phyloP scores from a whole-genome alignment of 92 coral and sea anemone genomes.

The Nematostella vectensis region DNA sequence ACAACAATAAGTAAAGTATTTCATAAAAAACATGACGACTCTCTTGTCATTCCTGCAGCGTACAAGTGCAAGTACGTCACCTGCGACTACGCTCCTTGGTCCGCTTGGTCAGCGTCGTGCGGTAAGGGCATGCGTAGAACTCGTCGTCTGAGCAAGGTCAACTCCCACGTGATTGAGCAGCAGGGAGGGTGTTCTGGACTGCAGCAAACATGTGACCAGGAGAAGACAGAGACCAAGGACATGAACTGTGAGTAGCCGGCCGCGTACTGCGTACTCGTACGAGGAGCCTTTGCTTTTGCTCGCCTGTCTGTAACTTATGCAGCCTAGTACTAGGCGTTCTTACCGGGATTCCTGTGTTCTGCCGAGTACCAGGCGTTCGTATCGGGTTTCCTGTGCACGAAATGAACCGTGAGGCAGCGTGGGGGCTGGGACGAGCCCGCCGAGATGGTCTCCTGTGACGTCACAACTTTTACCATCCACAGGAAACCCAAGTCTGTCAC shows the following conservation, averaged over 20 bases:
- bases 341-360: no score
- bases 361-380: no score
- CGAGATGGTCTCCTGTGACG: no score
- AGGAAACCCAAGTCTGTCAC: no score
- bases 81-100: slow-evolving; percentile 64
- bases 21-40: no score
- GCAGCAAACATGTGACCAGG: slow-evolving; percentile 46
- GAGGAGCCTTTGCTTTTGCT: neutral
- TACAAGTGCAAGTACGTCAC: slow-evolving; percentile 55
- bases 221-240: slow-evolving; percentile 35
- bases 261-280: neutral
- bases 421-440: no score
- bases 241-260: slow-evolving; percentile 33
- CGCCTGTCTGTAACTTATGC: no score
- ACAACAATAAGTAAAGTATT: no score
- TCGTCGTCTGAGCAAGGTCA: slow-evolving; percentile 34
- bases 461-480: no score
- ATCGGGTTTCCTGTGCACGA: no score
- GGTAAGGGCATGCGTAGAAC: slow-evolving; percentile 50
- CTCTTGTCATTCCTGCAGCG: slow-evolving; percentile 13
- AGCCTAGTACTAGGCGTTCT: no score
- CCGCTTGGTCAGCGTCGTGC: slow-evolving; percentile 59
- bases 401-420: no score
- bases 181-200: slow-evolving; percentile 89
- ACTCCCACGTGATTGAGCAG: slow-evolving; percentile 30